These are phyloP conservation scores for Chalcis sispes DNA, from an alignment of 2,888 invertebrate genomes.

Conservation along the genomic window DNA sequence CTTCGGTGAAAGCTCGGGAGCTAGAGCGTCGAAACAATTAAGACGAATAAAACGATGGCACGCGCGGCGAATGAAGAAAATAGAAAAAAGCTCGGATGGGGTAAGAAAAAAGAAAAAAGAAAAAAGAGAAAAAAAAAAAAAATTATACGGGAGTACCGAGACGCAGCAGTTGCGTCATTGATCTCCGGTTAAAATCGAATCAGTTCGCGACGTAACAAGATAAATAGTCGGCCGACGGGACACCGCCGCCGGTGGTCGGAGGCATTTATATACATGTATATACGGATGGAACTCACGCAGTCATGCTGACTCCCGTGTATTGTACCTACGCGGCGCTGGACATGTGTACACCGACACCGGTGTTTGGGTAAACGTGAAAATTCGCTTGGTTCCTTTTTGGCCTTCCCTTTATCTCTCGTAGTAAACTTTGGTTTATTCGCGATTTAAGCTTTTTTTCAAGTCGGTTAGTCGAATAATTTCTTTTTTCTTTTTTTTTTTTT, in stretches of 20 bases:
- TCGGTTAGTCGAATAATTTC: no score
- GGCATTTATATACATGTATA: conserved; percentile 46
- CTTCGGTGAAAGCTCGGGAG: neutral
- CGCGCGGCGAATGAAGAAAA: conserved; percentile 18
- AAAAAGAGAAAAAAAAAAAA: neutral
- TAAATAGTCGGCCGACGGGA: conserved; percentile 68
- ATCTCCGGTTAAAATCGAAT: conserved; percentile 71
- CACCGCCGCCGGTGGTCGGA: conserved; percentile 65
- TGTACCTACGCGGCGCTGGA: conserved; percentile 52
- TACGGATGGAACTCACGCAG: conserved; percentile 59
- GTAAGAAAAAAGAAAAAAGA: neutral
- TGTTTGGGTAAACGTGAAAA: conserved; percentile 54
- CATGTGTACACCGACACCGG: conserved; percentile 52
- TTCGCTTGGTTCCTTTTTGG: conserved; percentile 41
- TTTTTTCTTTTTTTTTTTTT: no score
- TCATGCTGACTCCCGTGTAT: conserved; percentile 68
- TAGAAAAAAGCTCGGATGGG: neutral
- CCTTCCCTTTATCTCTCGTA: neutral
- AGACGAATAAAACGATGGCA: neutral
- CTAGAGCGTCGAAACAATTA: neutral
- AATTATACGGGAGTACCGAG: neutral
- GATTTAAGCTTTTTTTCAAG: no score
- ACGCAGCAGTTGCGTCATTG: conserved; percentile 64
- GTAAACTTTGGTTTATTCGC: no score
- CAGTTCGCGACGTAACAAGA: conserved; percentile 69